A percentile compares a stretch with the other conserved stretches of the same genome.
phyloP scores from a whole-genome alignment of 2,888 invertebrate genomes.

The Antheraea assamensis region DNA sequence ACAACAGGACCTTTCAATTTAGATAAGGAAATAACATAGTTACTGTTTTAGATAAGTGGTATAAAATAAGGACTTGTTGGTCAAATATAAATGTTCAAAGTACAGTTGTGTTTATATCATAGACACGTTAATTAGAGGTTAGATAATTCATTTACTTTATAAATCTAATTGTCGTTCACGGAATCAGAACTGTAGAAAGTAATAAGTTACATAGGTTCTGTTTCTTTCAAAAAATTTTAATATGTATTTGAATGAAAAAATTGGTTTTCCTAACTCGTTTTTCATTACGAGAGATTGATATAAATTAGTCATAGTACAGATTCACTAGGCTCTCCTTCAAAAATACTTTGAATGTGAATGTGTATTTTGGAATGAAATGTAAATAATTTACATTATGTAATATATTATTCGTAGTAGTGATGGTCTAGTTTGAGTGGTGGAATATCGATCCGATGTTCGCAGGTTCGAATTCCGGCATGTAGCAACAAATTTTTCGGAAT shows the following conservation, averaged over 20 bases:
- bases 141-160: neutral
- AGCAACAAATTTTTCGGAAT: no score
- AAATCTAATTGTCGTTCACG: neutral
- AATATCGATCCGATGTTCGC: no score
- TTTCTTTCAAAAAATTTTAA: neutral
- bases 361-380: no score
- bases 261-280: no score
- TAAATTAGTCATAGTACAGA: no score
- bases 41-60: neutral
- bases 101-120: neutral
- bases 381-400: no score
- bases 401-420: no score
- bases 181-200: neutral
- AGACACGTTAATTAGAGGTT: neutral
- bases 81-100: neutral
- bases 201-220: neutral
- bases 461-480: no score
- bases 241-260: neutral
- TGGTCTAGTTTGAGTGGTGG: no score
- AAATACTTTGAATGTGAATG: no score
- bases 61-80: neutral
- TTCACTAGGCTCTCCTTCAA: no score
- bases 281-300: no score
- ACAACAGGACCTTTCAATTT: constrained; percentile 20
- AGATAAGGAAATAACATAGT: constrained; percentile 17